phyloP scores from a whole-genome alignment of 1,140 invertebrate species.

The Scylla paramamosain region DNA sequence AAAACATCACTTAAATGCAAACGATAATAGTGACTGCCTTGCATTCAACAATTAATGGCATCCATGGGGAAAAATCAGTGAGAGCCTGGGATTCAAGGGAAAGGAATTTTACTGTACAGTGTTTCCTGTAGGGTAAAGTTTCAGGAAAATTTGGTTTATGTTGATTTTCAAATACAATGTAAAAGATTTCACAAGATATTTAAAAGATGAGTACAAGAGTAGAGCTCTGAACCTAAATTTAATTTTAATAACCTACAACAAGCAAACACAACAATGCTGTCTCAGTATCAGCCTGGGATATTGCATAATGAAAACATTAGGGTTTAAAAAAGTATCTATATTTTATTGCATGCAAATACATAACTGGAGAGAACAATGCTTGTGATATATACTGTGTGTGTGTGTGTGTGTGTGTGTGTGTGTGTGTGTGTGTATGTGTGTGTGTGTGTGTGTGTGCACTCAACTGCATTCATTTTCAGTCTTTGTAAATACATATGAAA shows the following conservation, averaged over 20 bases:
- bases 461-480: constrained; percentile 12
- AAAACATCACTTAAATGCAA: too few relatives aligned
- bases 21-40: too few relatives aligned
- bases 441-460: constrained; percentile 38
- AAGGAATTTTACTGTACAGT: constrained; percentile 14
- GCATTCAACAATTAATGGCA: too few relatives aligned
- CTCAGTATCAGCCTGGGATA: not conserved
- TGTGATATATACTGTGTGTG: constrained; percentile 15
- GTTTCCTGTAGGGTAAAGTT: not conserved
- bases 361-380: not conserved
- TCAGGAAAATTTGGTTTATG: not conserved
- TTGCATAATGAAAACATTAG: not conserved
- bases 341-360: not conserved
- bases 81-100: not conserved
- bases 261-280: not conserved
- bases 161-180: not conserved
- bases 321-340: not conserved
- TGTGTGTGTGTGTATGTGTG: constrained; percentile 54
- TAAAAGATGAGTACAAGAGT: not conserved
- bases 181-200: not conserved
- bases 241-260: not conserved
- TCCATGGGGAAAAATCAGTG: too few relatives aligned
- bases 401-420: constrained; percentile 56
- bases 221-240: not conserved
- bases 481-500: not conserved